A percentile compares a stretch with the other conserved stretches of the same genome.
These are phyloP conservation scores for Myotis vivesi DNA, from an alignment of 2,797 vertebrate genomes.

Conservation along the genomic window DNA sequence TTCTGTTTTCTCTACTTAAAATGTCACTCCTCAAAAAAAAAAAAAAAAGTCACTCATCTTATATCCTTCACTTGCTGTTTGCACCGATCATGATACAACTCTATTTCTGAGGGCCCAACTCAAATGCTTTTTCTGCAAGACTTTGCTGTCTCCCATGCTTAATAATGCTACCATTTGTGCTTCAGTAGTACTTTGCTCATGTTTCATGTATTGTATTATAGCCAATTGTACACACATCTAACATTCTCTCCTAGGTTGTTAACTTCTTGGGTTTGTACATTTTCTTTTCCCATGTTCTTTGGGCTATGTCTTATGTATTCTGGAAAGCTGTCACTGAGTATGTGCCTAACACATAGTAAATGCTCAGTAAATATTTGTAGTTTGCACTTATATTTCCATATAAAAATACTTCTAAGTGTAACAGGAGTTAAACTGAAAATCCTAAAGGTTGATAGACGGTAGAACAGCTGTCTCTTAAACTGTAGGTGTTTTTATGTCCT, in stretches of 20 bases:
- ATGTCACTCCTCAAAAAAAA: not conserved
- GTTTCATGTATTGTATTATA: not conserved
- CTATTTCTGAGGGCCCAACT: not conserved
- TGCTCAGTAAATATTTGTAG: not conserved
- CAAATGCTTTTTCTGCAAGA: not conserved
- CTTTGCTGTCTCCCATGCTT: not conserved
- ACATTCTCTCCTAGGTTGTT: not conserved
- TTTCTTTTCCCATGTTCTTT: slow-evolving; percentile 15
- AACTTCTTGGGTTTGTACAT: not conserved
- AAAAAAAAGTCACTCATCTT: not conserved
- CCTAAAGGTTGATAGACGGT: not conserved
- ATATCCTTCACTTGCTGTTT: not conserved
- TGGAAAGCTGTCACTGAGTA: not conserved
- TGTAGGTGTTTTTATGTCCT: not conserved
- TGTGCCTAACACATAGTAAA: slow-evolving; percentile 22
- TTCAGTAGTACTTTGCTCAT: not conserved
- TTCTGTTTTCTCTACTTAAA: slow-evolving; percentile 1
- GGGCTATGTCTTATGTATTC: slow-evolving; percentile 1
- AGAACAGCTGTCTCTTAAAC: slow-evolving; percentile 29
- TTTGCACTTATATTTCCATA: slow-evolving; percentile 26
- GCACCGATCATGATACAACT: not conserved
- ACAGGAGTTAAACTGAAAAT: not conserved
- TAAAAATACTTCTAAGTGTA: slow-evolving; percentile 10
- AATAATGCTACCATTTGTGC: not conserved
- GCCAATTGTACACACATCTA: not conserved